Conservation (phyloP, 2,888 invertebrate species). For the Cephus sareptanus region DNA sequence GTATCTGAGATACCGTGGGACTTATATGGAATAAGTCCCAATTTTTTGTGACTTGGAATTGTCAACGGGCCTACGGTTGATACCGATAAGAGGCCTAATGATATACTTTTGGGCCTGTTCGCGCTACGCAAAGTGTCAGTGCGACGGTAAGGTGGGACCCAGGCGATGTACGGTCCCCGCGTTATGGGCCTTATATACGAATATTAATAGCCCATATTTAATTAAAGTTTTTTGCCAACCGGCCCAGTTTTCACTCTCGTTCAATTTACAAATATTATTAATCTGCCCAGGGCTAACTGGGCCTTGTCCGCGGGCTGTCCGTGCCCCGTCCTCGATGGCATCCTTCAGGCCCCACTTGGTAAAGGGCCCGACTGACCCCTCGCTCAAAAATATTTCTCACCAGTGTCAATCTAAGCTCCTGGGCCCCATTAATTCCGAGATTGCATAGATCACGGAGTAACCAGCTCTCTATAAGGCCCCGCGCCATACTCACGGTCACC, state of each 20-base stretch:
- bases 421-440: neutral
- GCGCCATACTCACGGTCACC: neutral
- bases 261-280: conserved; percentile 25
- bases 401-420: neutral
- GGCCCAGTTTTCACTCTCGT: conserved; percentile 19
- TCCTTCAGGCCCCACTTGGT: neutral
- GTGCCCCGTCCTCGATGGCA: neutral
- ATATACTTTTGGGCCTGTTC: neutral
- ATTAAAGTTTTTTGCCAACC: conserved; percentile 23
- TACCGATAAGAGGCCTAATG: neutral
- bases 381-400: neutral
- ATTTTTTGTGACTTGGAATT: neutral
- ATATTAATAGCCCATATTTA: conserved; percentile 26
- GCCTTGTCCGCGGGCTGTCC: neutral
- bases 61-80: neutral
- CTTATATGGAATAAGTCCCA: neutral
- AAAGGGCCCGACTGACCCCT: neutral
- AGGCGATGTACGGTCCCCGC: neutral
- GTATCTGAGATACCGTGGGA: neutral
- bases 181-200: conserved; percentile 5
- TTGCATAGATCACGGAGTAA: neutral
- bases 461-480: neutral
- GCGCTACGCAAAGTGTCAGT: neutral
- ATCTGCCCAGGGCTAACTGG: neutral
- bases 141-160: neutral